Evolutionary conservation across 2,888 invertebrate genomes (phyloP).

Genomic region (Altica lythri): DNA sequence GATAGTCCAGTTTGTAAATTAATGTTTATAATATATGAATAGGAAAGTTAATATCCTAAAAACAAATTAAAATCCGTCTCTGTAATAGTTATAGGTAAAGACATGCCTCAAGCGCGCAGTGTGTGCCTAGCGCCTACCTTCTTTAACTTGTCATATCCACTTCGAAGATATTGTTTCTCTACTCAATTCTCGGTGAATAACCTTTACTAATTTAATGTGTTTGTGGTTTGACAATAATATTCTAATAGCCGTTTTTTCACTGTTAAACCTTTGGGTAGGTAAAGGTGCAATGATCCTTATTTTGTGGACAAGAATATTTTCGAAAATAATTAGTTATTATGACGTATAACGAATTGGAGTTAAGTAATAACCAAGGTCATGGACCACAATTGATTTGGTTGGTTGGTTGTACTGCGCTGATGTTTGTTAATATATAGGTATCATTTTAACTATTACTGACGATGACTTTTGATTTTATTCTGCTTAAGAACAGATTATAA

Average conservation of each 20-base stretch:
- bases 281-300: slow-evolving; percentile 8
- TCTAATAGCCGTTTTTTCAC: slow-evolving; percentile 6
- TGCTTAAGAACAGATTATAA: too few relatives aligned
- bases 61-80: background rate
- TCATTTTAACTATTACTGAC: too few relatives aligned
- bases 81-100: background rate
- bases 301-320: background rate
- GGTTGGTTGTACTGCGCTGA: too few relatives aligned
- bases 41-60: too few relatives aligned
- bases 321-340: too few relatives aligned
- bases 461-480: too few relatives aligned
- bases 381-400: too few relatives aligned
- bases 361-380: too few relatives aligned
- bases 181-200: slow-evolving; percentile 9
- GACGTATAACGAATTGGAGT: too few relatives aligned
- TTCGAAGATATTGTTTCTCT: slow-evolving; percentile 1
- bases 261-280: slow-evolving; percentile 1
- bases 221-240: slow-evolving; percentile 11
- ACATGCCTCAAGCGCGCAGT: background rate
- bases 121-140: background rate
- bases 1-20: too few relatives aligned
- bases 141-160: slow-evolving; percentile 1
- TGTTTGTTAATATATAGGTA: too few relatives aligned
- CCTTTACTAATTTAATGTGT: slow-evolving; percentile 14
- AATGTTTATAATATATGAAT: too few relatives aligned